Conservation (phyloP, 2,888 invertebrate genomes). For the Perizoma affinitatum region DNA sequence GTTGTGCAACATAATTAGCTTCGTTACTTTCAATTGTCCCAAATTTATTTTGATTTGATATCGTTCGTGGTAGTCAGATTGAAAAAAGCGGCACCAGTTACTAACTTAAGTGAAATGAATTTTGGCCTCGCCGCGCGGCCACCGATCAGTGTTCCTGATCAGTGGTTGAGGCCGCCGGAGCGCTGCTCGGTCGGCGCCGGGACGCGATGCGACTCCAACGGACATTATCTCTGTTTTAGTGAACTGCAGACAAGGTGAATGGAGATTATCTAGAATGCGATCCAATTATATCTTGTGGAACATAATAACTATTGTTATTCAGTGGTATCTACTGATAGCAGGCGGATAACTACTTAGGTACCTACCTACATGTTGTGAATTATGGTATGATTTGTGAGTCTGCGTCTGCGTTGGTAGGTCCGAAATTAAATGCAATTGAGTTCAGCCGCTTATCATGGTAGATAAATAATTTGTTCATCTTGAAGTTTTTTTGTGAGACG, state of each 20-base stretch:
- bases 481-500: too few relatives aligned
- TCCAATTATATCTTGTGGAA: neutral
- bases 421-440: neutral
- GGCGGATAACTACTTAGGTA: neutral
- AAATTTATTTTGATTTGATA: neutral
- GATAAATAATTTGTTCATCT: too few relatives aligned
- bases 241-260: constrained; percentile 43
- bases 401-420: too few relatives aligned
- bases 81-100: neutral
- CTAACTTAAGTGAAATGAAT: constrained; percentile 33
- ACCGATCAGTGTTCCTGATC: too few relatives aligned
- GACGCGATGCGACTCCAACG: neutral
- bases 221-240: constrained; percentile 37
- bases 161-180: too few relatives aligned
- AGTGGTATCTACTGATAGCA: too few relatives aligned
- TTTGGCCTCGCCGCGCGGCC: constrained; percentile 30
- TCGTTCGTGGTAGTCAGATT: constrained; percentile 6
- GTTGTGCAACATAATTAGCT: too few relatives aligned
- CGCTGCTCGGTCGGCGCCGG: too few relatives aligned
- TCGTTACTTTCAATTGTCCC: too few relatives aligned
- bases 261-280: constrained; percentile 19
- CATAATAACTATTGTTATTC: too few relatives aligned
- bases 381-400: neutral
- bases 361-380: too few relatives aligned
- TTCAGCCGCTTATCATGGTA: neutral